phyloP scores from a whole-genome alignment of 53 echinoderm and acorn worm genomes.

The Apostichopus leukothele region DNA sequence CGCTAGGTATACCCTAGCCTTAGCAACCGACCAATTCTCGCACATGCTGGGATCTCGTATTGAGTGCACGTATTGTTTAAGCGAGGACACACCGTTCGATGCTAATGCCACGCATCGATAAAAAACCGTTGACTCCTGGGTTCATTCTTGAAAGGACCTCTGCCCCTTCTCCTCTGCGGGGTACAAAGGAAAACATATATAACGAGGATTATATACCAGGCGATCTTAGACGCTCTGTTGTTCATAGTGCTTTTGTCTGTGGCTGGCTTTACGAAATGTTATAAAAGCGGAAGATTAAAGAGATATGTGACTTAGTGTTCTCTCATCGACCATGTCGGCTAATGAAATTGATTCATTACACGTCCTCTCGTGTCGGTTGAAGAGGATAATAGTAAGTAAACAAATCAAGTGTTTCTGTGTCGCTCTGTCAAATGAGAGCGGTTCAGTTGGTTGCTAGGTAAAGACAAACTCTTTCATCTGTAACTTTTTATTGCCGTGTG shows the following conservation, averaged over 20 bases:
- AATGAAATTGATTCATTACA: not conserved
- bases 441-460: not conserved
- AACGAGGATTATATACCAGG: slow-evolving; percentile 16
- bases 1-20: not conserved
- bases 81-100: slow-evolving; percentile 23
- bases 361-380: not conserved
- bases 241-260: not conserved
- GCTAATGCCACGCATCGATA: not conserved
- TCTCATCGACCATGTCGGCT: not conserved
- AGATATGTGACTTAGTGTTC: not conserved
- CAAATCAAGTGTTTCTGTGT: not conserved
- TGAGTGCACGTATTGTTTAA: not conserved
- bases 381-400: not conserved
- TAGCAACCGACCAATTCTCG: not conserved
- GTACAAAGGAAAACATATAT: not conserved
- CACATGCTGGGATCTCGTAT: no score
- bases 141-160: not conserved
- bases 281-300: slow-evolving; percentile 21
- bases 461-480: not conserved
- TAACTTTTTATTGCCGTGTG: no score
- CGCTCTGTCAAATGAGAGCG: not conserved
- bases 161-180: slow-evolving; percentile 20
- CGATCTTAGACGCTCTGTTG: not conserved
- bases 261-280: not conserved
- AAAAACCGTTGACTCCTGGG: not conserved